These are phyloP conservation scores for Meloidogyne hapla DNA, from an alignment of 1,140 invertebrate genomes.

Conservation along the genomic window DNA sequence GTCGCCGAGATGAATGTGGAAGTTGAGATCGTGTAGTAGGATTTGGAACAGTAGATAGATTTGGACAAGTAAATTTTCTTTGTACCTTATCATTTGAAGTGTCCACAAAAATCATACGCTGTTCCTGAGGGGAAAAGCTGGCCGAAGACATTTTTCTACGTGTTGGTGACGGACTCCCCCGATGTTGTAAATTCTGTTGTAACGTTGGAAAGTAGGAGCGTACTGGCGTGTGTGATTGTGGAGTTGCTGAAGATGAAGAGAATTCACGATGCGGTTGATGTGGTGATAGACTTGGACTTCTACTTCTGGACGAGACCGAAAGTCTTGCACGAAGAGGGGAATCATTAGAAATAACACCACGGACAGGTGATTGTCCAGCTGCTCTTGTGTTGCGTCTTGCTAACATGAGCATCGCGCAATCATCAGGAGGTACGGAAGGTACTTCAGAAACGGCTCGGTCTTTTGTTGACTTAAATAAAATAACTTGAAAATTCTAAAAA, in stretches of 20 bases:
- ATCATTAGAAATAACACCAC: background rate
- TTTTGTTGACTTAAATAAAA: slow-evolving; percentile 5
- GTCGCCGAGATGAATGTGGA: background rate
- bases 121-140: background rate
- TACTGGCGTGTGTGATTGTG: background rate
- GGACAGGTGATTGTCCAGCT: background rate
- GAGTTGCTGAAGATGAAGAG: slow-evolving; percentile 4
- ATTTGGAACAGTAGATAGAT: background rate
- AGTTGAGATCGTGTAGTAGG: background rate
- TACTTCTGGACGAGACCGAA: slow-evolving; percentile 5
- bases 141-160: slow-evolving; percentile 11
- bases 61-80: background rate
- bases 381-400: background rate
- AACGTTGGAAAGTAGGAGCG: slow-evolving; percentile 3
- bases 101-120: background rate
- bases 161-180: background rate
- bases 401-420: background rate
- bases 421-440: slow-evolving; percentile 11
- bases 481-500: background rate
- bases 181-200: background rate
- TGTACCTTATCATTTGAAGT: background rate
- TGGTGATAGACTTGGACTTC: slow-evolving; percentile 22
- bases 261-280: background rate
- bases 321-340: background rate
- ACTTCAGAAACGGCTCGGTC: background rate